Conservation (phyloP, 1,140 invertebrate genomes). For the Pollicipes pollicipes region DNA sequence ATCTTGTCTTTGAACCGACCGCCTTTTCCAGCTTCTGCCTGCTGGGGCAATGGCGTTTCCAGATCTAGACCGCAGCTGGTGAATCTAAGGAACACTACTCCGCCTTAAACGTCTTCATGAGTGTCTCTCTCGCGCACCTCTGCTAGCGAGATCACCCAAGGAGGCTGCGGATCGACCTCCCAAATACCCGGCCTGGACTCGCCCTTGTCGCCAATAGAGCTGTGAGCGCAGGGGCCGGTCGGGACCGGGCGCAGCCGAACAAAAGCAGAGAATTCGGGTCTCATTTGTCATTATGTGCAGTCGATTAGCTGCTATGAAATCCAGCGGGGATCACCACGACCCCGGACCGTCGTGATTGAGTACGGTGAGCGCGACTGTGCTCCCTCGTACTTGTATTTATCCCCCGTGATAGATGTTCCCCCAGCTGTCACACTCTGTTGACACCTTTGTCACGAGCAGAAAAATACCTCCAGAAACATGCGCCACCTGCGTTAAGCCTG, state of each 20-base stretch:
- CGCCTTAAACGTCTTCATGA: background rate
- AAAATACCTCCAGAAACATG: background rate
- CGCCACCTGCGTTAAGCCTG: background rate
- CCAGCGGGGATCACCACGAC: too few species aligned
- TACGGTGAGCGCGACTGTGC: background rate
- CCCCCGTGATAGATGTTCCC: background rate
- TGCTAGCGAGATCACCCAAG: background rate
- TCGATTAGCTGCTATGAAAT: slow-evolving; percentile 1
- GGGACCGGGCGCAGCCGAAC: background rate
- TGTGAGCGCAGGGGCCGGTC: background rate
- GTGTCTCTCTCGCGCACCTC: background rate
- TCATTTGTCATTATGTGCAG: background rate
- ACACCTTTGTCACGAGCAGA: background rate
- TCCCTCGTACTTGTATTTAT: background rate
- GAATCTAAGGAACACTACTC: background rate
- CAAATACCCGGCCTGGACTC: background rate
- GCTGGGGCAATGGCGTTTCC: background rate
- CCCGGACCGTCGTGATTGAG: background rate
- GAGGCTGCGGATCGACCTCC: background rate
- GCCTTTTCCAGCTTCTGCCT: background rate
- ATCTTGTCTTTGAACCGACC: background rate
- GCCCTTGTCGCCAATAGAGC: background rate
- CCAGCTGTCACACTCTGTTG: background rate
- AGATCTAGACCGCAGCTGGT: background rate
- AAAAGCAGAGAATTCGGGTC: background rate